Conservation (phyloP, 2,113 vertebrate genomes). For the Heterocephalus glaber region DNA sequence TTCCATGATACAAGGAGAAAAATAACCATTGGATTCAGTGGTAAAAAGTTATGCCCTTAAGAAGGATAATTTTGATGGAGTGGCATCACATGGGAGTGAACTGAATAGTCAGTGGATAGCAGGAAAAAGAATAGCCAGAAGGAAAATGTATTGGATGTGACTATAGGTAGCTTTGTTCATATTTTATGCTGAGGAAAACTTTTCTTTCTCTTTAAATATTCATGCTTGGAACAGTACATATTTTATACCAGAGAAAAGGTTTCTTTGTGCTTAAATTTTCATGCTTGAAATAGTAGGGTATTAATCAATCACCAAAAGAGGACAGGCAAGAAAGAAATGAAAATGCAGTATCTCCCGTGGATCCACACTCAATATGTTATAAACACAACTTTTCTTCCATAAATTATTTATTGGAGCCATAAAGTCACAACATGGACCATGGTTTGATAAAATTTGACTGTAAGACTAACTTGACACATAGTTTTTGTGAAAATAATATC, state of each 20-base stretch:
- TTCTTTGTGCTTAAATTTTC: conserved; percentile 57
- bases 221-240: conserved; percentile 33
- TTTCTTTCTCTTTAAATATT: conserved; percentile 57
- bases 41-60: neutral
- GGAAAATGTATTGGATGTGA: neutral
- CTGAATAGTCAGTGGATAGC: neutral
- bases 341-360: neutral
- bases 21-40: neutral
- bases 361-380: neutral
- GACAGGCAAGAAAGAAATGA: conserved; percentile 12
- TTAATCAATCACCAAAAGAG: conserved; percentile 43
- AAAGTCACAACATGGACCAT: neutral
- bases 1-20: neutral
- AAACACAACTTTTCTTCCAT: neutral
- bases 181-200: conserved; percentile 37
- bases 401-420: neutral
- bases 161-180: conserved; percentile 2
- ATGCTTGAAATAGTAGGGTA: neutral
- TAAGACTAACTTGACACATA: neutral
- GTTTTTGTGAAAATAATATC: neutral
- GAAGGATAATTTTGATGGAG: neutral
- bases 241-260: conserved; percentile 46
- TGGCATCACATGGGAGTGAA: neutral
- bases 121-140: neutral
- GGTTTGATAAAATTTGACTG: conserved; percentile 18